Evolutionary conservation across 2,888 invertebrate species (phyloP), one percentile per base, ranked within the genome.

Genomic region (Cosmorhoe ocellata): DNA sequence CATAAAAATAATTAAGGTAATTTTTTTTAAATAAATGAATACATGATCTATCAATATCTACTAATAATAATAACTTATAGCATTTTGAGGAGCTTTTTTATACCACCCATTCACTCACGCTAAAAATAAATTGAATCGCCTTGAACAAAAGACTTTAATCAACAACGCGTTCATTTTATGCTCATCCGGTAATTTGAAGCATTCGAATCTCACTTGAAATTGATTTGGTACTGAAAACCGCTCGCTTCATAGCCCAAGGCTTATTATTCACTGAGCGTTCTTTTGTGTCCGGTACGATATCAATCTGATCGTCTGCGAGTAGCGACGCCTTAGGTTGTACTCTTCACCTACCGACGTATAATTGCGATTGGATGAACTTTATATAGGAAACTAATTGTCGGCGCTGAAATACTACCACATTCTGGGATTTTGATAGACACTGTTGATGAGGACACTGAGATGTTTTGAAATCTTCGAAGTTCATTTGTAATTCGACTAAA

Each of bases 231-330:
- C 56, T 58, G 52, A 53, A 44, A 45, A 47, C n/a, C 51, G 67
- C 69, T 48, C 37, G 13, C 63, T 64, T 64, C 50, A 33, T 66
- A 61, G 76, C 76, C 68, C 63, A 48, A 58, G 68, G 67, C 72
- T 78, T 81, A 83, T 83, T 84, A 86, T 86, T 85, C 84, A 80
- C 73, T 72, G 69, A 75, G 67, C 77, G 81, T 82, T 79, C 81
- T 85, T 86, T 84, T 82, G 81, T 84, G 76, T 79, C 74, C 76
- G 68, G 69, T 66, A 68, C 79, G 81, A 84, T 84, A 86, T 85
- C 83, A 85, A 88, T 85, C 86, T 84, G 77, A 78, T 81, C 75
- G 75, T 70, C 69, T 68, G 71, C 62, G 66, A 61, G 68, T 71
- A 74, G 74, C 72, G 75, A 78, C 76, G 80, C 81, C 80, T 74